Evolutionary conservation across 2,888 invertebrate species (phyloP), one percentile per base, ranked within the genome.

Genomic region (Lapara coniferarum): DNA sequence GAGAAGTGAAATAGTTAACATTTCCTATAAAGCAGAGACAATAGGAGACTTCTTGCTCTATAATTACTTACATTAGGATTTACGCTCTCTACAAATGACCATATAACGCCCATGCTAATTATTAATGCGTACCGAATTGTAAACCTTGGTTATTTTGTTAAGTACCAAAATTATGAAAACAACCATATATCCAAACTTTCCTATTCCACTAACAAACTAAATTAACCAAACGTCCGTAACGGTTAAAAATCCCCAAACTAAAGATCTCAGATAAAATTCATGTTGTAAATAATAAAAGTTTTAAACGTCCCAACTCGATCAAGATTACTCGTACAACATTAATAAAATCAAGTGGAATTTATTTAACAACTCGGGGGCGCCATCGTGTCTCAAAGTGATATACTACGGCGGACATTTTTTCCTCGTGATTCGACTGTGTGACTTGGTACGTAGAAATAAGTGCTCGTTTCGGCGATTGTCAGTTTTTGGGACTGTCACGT

Each of bases 211-310:
- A 68, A 51, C 30, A 51, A 10, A 58, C 68, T n/a, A 68, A 68
- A 58, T 59, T 58, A 68, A n/a, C 68, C 52, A 58, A 63, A 53
- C 52, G 25, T 44, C 59, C 59, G 59, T 70, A 70, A 70, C 69
- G 66, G 66, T 70, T 58, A 57, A 52, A 57, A 67, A 66, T 66
- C 66, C 66, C 66, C 66, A 57, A 70, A 58, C 51, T 59, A 75
- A 68, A 76, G 76, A 78, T 78, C 70, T 30, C 49, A 67, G 72
- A 77, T 77, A 78, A 75, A 71, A 73, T 73, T 68, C 71, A 73
- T 77, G 87, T 84, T 87, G 90, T 93, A 93, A 93, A 93, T 93
- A 93, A 93, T 93, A 93, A 87, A 87, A 85, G 81, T 86, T 85
- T 81, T 91, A 91, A 91, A 91, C 79, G 91, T 91, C 90, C 81